Evolutionary conservation across 2,888 invertebrate genomes (phyloP), one percentile per base, ranked within the genome.

Genomic region (Patella caerulea): DNA sequence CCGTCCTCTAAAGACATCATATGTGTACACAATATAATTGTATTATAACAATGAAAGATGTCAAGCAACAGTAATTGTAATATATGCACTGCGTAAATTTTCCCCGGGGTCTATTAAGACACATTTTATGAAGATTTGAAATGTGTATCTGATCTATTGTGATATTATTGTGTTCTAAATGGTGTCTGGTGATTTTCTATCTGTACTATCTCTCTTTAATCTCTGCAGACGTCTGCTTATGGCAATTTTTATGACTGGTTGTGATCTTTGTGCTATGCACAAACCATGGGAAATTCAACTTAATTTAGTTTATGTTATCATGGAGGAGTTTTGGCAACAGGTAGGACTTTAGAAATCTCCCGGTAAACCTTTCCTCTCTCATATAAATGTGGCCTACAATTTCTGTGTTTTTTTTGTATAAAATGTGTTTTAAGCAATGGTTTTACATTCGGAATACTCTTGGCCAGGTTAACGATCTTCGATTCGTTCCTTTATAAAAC

Each of bases 281-380:
- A 96, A 96, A 89, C 96, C 96, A 1, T 96, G 96, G 96, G 94
- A 95, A 45, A 93, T 95, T 2, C 96, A 96, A 91, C 94, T 94
- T 29, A 94, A 95, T 88, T 96, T 98, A 0, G 96, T 96, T 1
- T 94, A 94, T 88, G 95, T 96, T 11, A 96, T 96, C 76, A 91
- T 91, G 91, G 91, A 91, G 82, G 91, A 91, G 79, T 91, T 91
- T 83, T 91, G 91, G 91, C 89, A 86, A 77, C 91, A 91, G 90
- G 91, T 90, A 87, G 19, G 71, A 65, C 29, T 11, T 12, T 24
- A 19, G 19, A 65, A 65, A 65, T 65, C 74, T n/a, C 72, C 53
- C 72, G 45, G 45, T 45, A 45, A 45, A 45, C 45, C 29, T 53
- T 72, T 29, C 34, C 72, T n/a, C 34, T n/a, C 3, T 15, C 72